phyloP scores from a whole-genome alignment of 2,888 invertebrate genomes.

The Pterobdella sp. region DNA sequence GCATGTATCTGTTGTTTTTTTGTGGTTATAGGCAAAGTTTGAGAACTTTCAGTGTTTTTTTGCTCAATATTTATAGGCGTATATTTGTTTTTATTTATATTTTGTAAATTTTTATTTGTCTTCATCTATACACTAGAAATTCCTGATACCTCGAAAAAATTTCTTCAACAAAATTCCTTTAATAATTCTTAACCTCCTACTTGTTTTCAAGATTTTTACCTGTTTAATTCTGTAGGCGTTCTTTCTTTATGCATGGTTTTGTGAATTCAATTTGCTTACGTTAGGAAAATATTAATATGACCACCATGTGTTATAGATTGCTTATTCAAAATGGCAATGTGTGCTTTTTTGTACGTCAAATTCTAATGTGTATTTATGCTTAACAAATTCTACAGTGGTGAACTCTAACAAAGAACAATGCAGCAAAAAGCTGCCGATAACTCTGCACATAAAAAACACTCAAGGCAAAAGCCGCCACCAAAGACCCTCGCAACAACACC shows the following conservation, averaged over 20 bases:
- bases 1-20: neutral
- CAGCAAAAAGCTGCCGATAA: neutral
- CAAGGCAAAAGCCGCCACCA: too few relatives aligned
- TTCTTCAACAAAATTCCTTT: too few relatives aligned
- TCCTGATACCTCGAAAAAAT: too few relatives aligned
- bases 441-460: neutral
- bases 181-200: too few relatives aligned
- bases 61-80: too few relatives aligned
- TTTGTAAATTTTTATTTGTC: too few relatives aligned
- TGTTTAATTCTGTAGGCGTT: slow-evolving; percentile 10
- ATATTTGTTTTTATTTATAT: too few relatives aligned
- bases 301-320: neutral
- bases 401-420: neutral
- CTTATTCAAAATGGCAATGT: neutral
- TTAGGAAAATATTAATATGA: neutral
- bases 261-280: neutral
- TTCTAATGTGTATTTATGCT: neutral
- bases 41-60: too few relatives aligned
- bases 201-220: too few relatives aligned
- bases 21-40: too few relatives aligned
- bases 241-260: slow-evolving; percentile 4
- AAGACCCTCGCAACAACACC: neutral
- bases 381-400: neutral
- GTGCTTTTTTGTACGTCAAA: neutral
- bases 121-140: too few relatives aligned